Base-by-base conservation (phyloP, 2,113 vertebrate species). In the Pionites leucogaster region DNA sequence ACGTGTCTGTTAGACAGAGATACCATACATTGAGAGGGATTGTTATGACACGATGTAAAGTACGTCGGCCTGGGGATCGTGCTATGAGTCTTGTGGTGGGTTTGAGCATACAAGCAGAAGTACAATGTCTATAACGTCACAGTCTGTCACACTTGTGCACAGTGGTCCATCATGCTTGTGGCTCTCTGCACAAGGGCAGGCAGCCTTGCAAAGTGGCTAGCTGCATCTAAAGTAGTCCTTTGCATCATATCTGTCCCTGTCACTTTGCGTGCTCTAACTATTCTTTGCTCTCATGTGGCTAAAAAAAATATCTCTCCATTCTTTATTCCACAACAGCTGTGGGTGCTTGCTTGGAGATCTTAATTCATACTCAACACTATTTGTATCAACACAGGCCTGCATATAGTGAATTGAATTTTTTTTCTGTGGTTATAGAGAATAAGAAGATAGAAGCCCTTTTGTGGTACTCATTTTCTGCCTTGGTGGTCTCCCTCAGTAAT, bases 1-100 rank as follows among this genome's bases (percentile, higher is more conserved):
- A 24, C 9, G 7, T 70, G 18, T 47, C 65, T 62, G 1, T 72
- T 49, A 57, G 59, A 7, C 31, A 44, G 31, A 17, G 20, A 20
- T 31, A 20, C 0, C 3, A 28, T 37, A 28, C 27, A 3, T 52
- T 37, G 46, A 1, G 14, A 83, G 60, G 33, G 33, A 28, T 9
- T 37, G 44, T 18, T 39, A n/a, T 2, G 4, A 60, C 46, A 16
- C 1, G 0, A 17, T 49, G 23, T 67, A 33, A 35, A 0, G 1
- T 29, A 17, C 2, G 0, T 47, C 68, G 33, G 19, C 59, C 59
- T 0, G 1, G 13, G 39, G 29, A 71, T n/a, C 27, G 23, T 9
- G 15, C 9, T 65, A 1, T 0, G 6, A 71, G 27, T 72, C 35
- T 42, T n/a, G 27, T n/a, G 24, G 25, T 76, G 70, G 13, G 49